Evolutionary conservation across 2,888 invertebrate genomes (phyloP).

Genomic region (Campaea margaritaria): DNA sequence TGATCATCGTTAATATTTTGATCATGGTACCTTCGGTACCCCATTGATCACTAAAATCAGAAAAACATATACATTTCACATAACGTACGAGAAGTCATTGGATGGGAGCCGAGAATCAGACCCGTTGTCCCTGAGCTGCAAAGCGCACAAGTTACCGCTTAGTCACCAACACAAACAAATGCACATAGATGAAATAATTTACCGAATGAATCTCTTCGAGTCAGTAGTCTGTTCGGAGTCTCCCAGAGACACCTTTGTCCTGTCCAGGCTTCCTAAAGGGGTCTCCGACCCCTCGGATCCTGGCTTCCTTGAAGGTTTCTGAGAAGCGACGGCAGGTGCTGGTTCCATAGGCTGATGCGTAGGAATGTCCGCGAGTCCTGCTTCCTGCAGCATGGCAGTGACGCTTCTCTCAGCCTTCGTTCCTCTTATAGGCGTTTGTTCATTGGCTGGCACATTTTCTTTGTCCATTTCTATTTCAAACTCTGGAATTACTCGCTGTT

Average conservation of each 20-base stretch:
- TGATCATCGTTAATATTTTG: slow-evolving; percentile 57
- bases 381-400: slow-evolving; percentile 59
- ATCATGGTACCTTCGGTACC: slow-evolving; percentile 72
- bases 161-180: too few relatives aligned
- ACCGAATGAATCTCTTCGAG: slow-evolving; percentile 68
- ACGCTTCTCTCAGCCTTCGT: slow-evolving; percentile 49
- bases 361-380: slow-evolving; percentile 61
- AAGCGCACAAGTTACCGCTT: too few relatives aligned
- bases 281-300: slow-evolving; percentile 64
- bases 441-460: slow-evolving; percentile 62
- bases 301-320: slow-evolving; percentile 27
- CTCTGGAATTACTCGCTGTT: not conserved
- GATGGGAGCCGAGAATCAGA: too few relatives aligned
- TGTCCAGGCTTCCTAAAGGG: slow-evolving; percentile 71
- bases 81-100: not conserved
- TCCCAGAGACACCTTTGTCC: slow-evolving; percentile 76
- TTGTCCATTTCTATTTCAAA: slow-evolving; percentile 53
- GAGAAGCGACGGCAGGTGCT: slow-evolving; percentile 23
- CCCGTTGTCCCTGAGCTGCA: too few relatives aligned
- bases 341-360: slow-evolving; percentile 19
- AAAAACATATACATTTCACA: not conserved
- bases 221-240: slow-evolving; percentile 71
- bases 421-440: slow-evolving; percentile 30
- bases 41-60: slow-evolving; percentile 66
- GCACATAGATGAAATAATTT: not conserved